Conservation (phyloP, 2,113 vertebrate species). For the Ardeotis arabs region DNA sequence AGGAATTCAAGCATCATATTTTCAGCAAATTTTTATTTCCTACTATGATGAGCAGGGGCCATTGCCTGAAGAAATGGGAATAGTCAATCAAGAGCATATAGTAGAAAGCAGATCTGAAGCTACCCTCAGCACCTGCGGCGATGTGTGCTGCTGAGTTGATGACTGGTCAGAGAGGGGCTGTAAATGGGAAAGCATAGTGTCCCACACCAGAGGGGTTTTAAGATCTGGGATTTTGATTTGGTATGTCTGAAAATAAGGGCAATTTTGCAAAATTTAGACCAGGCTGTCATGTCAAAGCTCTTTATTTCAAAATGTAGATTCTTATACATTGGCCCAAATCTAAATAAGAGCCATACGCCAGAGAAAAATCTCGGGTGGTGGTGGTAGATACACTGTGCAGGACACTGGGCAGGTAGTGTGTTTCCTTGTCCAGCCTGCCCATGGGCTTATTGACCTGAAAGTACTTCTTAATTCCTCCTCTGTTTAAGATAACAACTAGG, state of each 20-base stretch:
- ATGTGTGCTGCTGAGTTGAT: background rate
- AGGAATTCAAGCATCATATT: background rate
- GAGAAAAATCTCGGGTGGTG: rapidly evolving
- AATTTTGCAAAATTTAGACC: background rate
- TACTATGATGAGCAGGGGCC: constrained; percentile 22
- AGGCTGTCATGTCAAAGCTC: background rate
- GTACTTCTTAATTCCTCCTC: background rate
- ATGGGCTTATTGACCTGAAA: background rate
- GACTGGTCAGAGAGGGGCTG: background rate
- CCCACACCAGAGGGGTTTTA: background rate
- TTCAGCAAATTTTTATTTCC: constrained; percentile 52
- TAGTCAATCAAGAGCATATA: constrained; percentile 4
- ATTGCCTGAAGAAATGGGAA: constrained; percentile 6
- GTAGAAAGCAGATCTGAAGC: background rate
- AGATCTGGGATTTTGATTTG: background rate
- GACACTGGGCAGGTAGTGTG: rapidly evolving
- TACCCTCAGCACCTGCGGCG: background rate
- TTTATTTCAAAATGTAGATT: background rate
- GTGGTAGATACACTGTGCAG: background rate
- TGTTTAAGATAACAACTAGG: background rate
- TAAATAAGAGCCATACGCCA: background rate
- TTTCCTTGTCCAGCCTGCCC: background rate
- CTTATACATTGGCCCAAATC: background rate
- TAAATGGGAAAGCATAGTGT: background rate
- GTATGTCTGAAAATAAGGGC: background rate